Conservation (phyloP, 2,888 invertebrate species). For the Acronicta alni region DNA sequence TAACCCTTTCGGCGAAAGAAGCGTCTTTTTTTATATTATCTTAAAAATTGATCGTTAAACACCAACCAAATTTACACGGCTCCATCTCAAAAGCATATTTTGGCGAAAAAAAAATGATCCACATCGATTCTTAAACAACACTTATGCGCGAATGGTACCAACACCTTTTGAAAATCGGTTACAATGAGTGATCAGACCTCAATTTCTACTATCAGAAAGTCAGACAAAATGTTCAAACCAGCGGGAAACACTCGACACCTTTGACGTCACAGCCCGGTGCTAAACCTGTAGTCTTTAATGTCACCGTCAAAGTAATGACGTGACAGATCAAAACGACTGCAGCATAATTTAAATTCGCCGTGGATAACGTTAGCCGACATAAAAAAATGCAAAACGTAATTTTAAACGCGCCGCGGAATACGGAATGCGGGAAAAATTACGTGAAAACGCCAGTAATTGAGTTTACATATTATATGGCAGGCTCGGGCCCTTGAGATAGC, state of each 20-base stretch:
- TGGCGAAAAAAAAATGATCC: no score
- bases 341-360: slow-evolving; percentile 39
- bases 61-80: no score
- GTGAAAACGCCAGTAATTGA: slow-evolving; percentile 46
- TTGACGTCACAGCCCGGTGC: background rate
- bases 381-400: slow-evolving; percentile 45
- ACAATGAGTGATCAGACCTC: no score
- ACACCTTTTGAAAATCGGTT: no score
- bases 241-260: slow-evolving; percentile 10
- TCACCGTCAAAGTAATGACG: slow-evolving; percentile 41
- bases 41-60: no score
- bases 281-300: slow-evolving; percentile 21
- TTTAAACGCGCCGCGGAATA: slow-evolving; percentile 27
- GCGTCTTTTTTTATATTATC: no score
- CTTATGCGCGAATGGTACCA: no score
- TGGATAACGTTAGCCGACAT: slow-evolving; percentile 16
- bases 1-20: no score
- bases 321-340: slow-evolving; percentile 37
- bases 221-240: slow-evolving; percentile 28
- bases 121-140: no score
- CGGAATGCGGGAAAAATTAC: slow-evolving; percentile 37
- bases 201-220: no score
- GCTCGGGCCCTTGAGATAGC: slow-evolving; percentile 10
- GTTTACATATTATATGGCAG: slow-evolving; percentile 44
- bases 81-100: no score